phyloP scores from a whole-genome alignment of 2,888 invertebrate genomes.

The Melinaea marsaeus region DNA sequence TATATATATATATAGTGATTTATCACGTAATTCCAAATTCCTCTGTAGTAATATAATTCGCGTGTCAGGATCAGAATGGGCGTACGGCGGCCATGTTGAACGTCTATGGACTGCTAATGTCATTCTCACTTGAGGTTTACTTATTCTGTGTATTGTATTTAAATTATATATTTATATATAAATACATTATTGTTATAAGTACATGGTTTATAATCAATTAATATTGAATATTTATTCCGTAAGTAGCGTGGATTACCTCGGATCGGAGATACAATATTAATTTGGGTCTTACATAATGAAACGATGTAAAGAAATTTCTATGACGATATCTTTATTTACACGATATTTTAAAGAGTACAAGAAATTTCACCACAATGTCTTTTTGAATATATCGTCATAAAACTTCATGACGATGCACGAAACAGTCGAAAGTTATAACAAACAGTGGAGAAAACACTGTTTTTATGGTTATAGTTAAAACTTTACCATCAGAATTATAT shows the following conservation, averaged over 20 bases:
- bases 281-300: no score
- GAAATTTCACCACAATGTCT: conserved; percentile 15
- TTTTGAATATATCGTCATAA: conserved; percentile 9
- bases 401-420: conserved; percentile 15
- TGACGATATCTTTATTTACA: no score
- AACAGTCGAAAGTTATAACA: conserved; percentile 25
- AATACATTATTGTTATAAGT: no score
- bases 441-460: conserved; percentile 3
- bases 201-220: no score
- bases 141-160: not conserved
- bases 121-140: conserved; percentile 12
- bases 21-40: conserved; percentile 20
- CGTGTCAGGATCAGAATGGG: conserved; percentile 31
- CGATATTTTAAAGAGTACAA: no score
- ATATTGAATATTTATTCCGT: no score
- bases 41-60: conserved; percentile 21
- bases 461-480: not conserved
- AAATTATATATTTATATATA: not conserved
- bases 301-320: no score
- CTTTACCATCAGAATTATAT: no score
- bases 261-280: no score
- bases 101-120: conserved; percentile 22
- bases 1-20: conserved; percentile 7
- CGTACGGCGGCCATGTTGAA: conserved; percentile 15
- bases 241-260: no score